A percentile compares a stretch with the other conserved stretches of the same genome.
Evolutionary conservation across 2,888 invertebrate genomes (phyloP).

Genomic region (Baccha elongata): DNA sequence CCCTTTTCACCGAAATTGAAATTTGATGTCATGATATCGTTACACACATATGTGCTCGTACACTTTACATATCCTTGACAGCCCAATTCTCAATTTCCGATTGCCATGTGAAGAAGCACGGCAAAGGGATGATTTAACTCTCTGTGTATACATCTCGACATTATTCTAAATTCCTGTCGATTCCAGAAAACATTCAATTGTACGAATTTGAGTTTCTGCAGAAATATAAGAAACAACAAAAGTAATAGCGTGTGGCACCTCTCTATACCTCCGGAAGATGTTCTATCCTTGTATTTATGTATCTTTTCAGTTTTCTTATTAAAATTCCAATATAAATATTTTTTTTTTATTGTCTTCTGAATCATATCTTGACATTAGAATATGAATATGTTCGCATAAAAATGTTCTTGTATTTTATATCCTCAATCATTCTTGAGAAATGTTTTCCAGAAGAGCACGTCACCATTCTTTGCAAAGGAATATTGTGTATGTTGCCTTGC

Average conservation of each 20-base stretch:
- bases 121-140: slow-evolving; percentile 63
- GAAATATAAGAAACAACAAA: slow-evolving; percentile 62
- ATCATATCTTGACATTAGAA: slow-evolving; percentile 69
- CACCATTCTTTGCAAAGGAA: slow-evolving; percentile 35
- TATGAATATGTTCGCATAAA: slow-evolving; percentile 54
- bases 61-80: slow-evolving; percentile 64
- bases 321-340: slow-evolving; percentile 71
- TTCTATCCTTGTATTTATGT: not conserved
- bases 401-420: slow-evolving; percentile 58
- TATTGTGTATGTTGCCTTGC: slow-evolving; percentile 52
- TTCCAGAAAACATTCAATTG: slow-evolving; percentile 63
- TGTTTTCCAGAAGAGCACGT: slow-evolving; percentile 49
- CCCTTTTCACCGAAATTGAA: slow-evolving; percentile 48
- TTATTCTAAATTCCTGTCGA: slow-evolving; percentile 68
- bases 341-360: slow-evolving; percentile 67
- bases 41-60: slow-evolving; percentile 34
- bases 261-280: not conserved
- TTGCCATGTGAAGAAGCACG: slow-evolving; percentile 52
- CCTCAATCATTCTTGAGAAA: slow-evolving; percentile 68
- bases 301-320: slow-evolving; percentile 64
- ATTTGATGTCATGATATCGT: slow-evolving; percentile 60
- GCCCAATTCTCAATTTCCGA: slow-evolving; percentile 72
- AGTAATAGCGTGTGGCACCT: slow-evolving; percentile 45
- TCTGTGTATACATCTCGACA: slow-evolving; percentile 29
- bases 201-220: slow-evolving; percentile 57